These are phyloP conservation scores for Camponotus pennsylvanicus DNA, from an alignment of 1,140 invertebrate species.

Conservation along the genomic window DNA sequence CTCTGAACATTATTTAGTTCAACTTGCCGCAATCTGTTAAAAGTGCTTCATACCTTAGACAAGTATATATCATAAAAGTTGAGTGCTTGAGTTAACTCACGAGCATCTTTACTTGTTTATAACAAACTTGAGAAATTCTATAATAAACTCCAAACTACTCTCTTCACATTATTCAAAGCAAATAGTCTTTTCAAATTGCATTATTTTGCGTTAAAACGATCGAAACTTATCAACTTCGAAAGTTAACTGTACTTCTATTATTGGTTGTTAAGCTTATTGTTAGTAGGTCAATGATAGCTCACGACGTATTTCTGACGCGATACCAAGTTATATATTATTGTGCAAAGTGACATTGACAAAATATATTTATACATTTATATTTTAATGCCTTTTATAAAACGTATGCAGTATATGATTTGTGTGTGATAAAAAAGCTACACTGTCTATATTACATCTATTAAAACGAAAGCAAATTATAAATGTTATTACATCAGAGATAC, in stretches of 20 bases:
- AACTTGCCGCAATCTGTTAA: slow-evolving; percentile 23
- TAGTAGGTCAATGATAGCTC: slow-evolving; percentile 45
- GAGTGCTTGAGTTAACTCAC: slow-evolving; percentile 32
- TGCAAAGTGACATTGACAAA: slow-evolving; percentile 21
- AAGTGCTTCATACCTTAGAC: neutral
- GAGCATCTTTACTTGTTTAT: slow-evolving; percentile 3
- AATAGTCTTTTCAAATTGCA: slow-evolving; percentile 42
- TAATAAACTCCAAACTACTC: slow-evolving; percentile 40
- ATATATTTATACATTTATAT: slow-evolving; percentile 6
- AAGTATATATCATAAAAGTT: slow-evolving; percentile 46
- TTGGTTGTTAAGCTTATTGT: slow-evolving; percentile 25
- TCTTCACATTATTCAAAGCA: slow-evolving; percentile 42
- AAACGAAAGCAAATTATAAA: slow-evolving; percentile 14
- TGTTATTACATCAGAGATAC: neutral
- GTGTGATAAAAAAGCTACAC: neutral
- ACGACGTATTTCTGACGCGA: slow-evolving; percentile 29
- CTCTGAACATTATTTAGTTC: neutral
- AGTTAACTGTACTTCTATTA: slow-evolving; percentile 35
- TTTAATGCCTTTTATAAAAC: neutral
- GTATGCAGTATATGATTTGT: neutral
- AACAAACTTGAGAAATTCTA: slow-evolving; percentile 47
- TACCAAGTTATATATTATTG: slow-evolving; percentile 40
- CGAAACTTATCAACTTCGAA: slow-evolving; percentile 48
- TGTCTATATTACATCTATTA: neutral
- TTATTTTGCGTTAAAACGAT: slow-evolving; percentile 44